Conservation (phyloP, 2,113 vertebrate species). For the Pomatostomus ruficeps region DNA sequence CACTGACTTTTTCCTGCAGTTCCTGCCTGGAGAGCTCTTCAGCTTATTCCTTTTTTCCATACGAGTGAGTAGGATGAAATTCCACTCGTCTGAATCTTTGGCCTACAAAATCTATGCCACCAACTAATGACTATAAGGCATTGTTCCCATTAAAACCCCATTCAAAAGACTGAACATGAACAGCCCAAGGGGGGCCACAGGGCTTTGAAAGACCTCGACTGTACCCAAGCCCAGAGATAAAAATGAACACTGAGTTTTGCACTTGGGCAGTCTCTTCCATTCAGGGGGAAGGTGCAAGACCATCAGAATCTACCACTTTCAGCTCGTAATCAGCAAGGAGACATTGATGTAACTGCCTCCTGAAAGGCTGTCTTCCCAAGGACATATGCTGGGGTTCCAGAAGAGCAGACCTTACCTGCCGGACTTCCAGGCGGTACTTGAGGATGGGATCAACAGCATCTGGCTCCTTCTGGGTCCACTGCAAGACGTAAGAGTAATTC, state of each 20-base stretch:
- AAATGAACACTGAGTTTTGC: not conserved
- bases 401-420: conserved; percentile 76
- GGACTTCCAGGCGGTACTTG: conserved; percentile 86
- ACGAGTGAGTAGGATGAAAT: not conserved
- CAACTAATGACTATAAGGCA: not conserved
- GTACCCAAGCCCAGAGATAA: not conserved
- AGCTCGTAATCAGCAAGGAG: not conserved
- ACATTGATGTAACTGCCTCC: not conserved
- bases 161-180: not conserved
- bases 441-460: conserved; percentile 87
- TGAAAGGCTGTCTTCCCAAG: not conserved
- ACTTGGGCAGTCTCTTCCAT: not conserved
- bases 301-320: not conserved
- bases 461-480: conserved; percentile 97
- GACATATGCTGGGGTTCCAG: not conserved
- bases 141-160: not conserved
- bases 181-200: not conserved
- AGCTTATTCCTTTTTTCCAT: not conserved
- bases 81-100: not conserved
- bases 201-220: not conserved
- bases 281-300: not conserved
- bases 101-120: not conserved
- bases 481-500: conserved; percentile 93
- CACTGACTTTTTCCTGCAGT: not conserved
- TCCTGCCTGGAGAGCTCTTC: conserved; percentile 20